These are phyloP conservation scores for Sebastes trivittatus DNA, from an alignment of 2,797 vertebrate species.

Conservation along the genomic window DNA sequence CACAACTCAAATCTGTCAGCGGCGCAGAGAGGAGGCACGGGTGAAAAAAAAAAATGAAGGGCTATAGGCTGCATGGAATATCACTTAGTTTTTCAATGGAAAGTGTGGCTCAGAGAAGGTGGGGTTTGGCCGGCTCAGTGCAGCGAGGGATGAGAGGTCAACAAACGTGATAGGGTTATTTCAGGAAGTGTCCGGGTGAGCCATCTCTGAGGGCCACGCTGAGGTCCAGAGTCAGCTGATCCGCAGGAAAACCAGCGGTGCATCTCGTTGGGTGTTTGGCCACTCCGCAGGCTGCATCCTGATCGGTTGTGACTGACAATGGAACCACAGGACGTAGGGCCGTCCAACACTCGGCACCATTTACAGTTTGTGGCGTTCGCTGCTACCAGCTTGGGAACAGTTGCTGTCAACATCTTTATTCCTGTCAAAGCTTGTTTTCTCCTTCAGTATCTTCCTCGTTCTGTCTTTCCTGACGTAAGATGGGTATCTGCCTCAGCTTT, in stretches of 20 bases:
- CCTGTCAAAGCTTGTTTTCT: conserved; percentile 10
- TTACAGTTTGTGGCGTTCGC: conserved; percentile 36
- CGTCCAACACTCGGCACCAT: conserved; percentile 10
- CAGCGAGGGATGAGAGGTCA: conserved; percentile 53
- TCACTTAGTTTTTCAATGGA: conserved; percentile 77
- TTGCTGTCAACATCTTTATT: conserved; percentile 49
- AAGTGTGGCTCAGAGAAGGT: conserved; percentile 70
- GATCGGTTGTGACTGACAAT: conserved; percentile 41
- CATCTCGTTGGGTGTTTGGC: conserved; percentile 10
- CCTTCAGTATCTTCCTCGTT: not conserved
- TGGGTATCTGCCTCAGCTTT: conserved; percentile 20
- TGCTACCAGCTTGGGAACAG: conserved; percentile 8
- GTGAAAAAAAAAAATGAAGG: conserved; percentile 33
- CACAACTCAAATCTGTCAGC: conserved; percentile 63
- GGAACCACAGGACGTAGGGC: conserved; percentile 10
- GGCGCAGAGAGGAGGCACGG: conserved; percentile 42
- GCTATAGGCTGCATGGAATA: conserved; percentile 72
- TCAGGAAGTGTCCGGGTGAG: conserved; percentile 32
- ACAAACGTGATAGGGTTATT: conserved; percentile 59
- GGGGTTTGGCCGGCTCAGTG: conserved; percentile 50
- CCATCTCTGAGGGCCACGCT: conserved; percentile 13
- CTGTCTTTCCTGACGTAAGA: conserved; percentile 18
- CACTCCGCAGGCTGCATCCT: not conserved
- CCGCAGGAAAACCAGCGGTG: conserved; percentile 1
- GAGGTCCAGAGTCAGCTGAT: conserved; percentile 17